These are phyloP conservation scores for Poeciliopsis infans DNA, from an alignment of 2,797 vertebrate species.

Conservation along the genomic window DNA sequence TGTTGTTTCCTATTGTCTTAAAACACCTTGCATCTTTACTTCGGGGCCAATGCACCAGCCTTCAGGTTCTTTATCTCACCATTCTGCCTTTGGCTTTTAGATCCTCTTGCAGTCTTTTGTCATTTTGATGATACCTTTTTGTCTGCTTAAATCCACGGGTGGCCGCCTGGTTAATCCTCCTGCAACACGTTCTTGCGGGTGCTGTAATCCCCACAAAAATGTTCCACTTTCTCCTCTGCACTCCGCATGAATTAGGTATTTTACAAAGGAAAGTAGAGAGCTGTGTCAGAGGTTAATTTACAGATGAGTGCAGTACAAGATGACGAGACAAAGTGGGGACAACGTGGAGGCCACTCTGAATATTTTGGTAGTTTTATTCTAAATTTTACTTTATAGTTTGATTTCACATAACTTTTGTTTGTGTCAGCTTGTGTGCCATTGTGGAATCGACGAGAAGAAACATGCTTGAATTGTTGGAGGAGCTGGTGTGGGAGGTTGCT, in stretches of 20 bases:
- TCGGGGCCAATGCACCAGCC: constrained; percentile 50
- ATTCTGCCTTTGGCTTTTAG: constrained; percentile 65
- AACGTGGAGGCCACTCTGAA: constrained; percentile 7
- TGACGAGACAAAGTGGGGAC: constrained; percentile 12
- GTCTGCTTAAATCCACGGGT: constrained; percentile 61
- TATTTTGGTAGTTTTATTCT: constrained; percentile 21
- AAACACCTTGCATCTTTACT: constrained; percentile 52
- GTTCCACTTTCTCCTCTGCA: constrained; percentile 56
- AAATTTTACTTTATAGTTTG: not conserved
- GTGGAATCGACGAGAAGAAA: not conserved
- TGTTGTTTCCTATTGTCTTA: constrained; percentile 40
- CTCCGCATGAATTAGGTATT: constrained; percentile 33
- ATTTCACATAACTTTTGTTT: not conserved
- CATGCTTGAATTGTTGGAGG: not conserved
- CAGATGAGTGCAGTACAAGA: constrained; percentile 29
- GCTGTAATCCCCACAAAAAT: constrained; percentile 72
- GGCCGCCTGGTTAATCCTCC: constrained; percentile 68
- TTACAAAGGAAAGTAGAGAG: constrained; percentile 21
- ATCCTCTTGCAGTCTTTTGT: constrained; percentile 43
- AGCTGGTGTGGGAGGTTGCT: not conserved
- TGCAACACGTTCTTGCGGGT: constrained; percentile 47
- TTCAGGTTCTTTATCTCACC: constrained; percentile 42
- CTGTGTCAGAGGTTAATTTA: constrained; percentile 33
- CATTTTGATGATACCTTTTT: constrained; percentile 64
- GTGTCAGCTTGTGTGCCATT: not conserved